Base-by-base conservation (phyloP, 2,113 vertebrate genomes). In the Melanostigma gelatinosum region DNA sequence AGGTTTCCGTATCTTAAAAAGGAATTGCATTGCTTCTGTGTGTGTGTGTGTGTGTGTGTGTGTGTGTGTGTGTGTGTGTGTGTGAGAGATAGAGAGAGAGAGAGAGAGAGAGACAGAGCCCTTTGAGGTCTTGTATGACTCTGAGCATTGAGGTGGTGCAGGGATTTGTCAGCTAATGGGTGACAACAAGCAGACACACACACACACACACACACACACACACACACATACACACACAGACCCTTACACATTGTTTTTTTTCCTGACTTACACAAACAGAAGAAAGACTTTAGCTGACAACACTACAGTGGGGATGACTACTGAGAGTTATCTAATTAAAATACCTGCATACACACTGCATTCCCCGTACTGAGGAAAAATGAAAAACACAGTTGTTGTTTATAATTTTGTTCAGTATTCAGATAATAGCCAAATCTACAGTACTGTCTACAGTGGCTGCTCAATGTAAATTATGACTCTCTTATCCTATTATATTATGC, bases 131-230 rank as follows among this genome's bases (percentile, higher is more conserved):
- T 57, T 22, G 69, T 78, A 44, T 76, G 72, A 77, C 72, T 84
- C 72, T 65, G 67, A 87, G 70, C 77, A 46, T 40, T 83, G 67
- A 88, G 72, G 80, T 84, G 79, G 72, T 78, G 80, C 77, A 74
- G 67, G 87, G 82, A 87, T 91, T 89, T 86, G 85, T 91, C 86
- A 87, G 85, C 85, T 84, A 88, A 82, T 86, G 85, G 86, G 65
- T 85, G 87, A 91, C 87, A 86, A 80, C 65, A 74, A 42, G 72
- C 67, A 79, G 57, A 18, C 60, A 18, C 70, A 58, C 78, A 29
- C 46, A 60, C 24, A 24, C 24, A 24, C 24, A 24, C 24, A 24
- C 24, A 24, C 24, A 24, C 58, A 70, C 40, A 29, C 73, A 61
- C 36, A 46, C 54, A 36, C 72, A 68, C 77, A 34, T 36, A 62